Percentiles rank a stretch among this genome's conserved stretches.
These are phyloP conservation scores for Seriola dumerili DNA, from an alignment of 2,113 vertebrate genomes.

Conservation along the genomic window DNA sequence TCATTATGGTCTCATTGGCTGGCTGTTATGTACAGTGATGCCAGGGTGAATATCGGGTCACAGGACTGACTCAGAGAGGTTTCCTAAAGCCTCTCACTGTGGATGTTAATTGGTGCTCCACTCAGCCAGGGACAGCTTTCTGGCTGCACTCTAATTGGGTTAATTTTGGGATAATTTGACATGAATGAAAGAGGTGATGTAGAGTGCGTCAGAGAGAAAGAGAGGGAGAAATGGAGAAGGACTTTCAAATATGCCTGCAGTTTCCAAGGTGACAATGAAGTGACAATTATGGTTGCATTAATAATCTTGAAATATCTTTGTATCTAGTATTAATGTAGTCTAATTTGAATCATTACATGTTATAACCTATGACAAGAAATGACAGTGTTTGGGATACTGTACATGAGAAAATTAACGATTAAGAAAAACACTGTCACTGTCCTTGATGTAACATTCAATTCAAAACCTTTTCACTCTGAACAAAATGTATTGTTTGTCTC, in stretches of 20 bases:
- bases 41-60: slow-evolving; percentile 53
- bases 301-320: not conserved
- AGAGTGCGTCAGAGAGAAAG: slow-evolving; percentile 7
- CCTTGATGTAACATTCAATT: not conserved
- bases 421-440: not conserved
- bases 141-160: slow-evolving; percentile 36
- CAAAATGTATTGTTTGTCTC: not conserved
- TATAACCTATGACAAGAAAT: not conserved
- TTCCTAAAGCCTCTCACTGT: slow-evolving; percentile 32
- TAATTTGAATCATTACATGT: not conserved
- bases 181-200: slow-evolving; percentile 32
- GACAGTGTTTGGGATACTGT: not conserved
- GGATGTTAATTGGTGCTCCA: slow-evolving; percentile 59
- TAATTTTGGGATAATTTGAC: slow-evolving; percentile 37
- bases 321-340: not conserved
- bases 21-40: slow-evolving; percentile 37
- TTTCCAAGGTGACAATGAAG: slow-evolving; percentile 51
- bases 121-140: slow-evolving; percentile 41
- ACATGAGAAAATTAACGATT: not conserved
- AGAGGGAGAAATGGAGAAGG: not conserved
- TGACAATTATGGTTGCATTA: slow-evolving; percentile 14
- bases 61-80: slow-evolving; percentile 32
- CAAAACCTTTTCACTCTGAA: not conserved
- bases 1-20: slow-evolving; percentile 55
- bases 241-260: slow-evolving; percentile 7